A percentile compares a stretch with the other conserved stretches of the same genome.
phyloP scores from a whole-genome alignment of 2,888 invertebrate species.

The Himalopsyche kuldschensis region DNA sequence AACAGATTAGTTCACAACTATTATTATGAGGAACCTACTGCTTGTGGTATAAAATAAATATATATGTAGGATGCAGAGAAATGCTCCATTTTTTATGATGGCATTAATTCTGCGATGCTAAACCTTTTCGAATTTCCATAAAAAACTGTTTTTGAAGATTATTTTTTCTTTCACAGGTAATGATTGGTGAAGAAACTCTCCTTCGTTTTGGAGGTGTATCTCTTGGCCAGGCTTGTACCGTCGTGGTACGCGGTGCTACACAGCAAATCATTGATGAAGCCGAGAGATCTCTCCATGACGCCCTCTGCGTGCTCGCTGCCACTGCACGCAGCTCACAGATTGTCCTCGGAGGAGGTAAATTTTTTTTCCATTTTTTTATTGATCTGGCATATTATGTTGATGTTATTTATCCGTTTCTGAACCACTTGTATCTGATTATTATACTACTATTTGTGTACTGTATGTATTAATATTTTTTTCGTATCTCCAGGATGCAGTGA shows the following conservation, averaged over 20 bases:
- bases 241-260: constrained; percentile 96
- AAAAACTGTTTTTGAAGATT: no score
- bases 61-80: no score
- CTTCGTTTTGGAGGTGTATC: constrained; percentile 94
- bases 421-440: neutral
- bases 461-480: neutral
- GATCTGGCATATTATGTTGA: neutral
- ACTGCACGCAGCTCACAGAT: constrained; percentile 92
- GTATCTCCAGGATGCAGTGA: constrained; percentile 72
- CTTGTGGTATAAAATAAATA: no score
- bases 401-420: no score
- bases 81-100: no score
- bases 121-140: neutral
- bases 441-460: neutral
- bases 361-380: neutral
- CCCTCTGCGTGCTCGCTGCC: constrained; percentile 93
- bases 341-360: constrained; percentile 84
- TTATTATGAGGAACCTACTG: no score
- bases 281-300: constrained; percentile 97
- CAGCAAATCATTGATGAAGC: constrained; percentile 99
- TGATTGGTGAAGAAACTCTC: constrained; percentile 96
- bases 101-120: no score
- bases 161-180: constrained; percentile 59
- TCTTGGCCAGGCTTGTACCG: constrained; percentile 94
- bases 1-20: no score